Base-by-base conservation (phyloP, 35 echinoderm and acorn worm genomes). In the Ptychodera flava region DNA sequence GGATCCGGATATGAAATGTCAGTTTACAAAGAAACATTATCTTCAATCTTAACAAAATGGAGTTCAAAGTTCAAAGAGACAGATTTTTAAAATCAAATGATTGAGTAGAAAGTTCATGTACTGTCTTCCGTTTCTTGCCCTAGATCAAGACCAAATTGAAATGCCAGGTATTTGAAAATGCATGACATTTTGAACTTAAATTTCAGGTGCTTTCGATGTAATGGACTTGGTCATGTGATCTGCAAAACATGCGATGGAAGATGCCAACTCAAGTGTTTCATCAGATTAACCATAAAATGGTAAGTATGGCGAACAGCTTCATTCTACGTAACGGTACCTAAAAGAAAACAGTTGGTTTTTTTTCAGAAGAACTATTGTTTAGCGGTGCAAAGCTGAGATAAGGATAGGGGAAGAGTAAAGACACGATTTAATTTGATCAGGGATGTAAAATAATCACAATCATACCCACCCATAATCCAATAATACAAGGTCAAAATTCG, bases 201-300 rank as follows among this genome's bases (percentile, higher is more conserved):
- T 29, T 37, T 32, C 45, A 97, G 94, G 33, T 97, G 91, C 86
- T 45, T 79, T 30, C 85, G 77, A 15, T 97, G 95, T 80, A 77
- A 88, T 88, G 95, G 95, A 15, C 95, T 91, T 90, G 95, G 95
- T 31, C 95, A 97, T 45, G 91, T 90, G 27, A 91, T 34, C 31
- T 97, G 95, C 30, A 32, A 78, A 34, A 93, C 89, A 16, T 97
- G 95, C 35, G 64, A 81, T 45, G 95, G 95, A 78, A 76, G 75
- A n/a, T 79, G 78, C 16, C 91, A 85, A 36, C 81, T 97, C 31
- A 97, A 97, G 78, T 91, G 76, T 36, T 97, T 83, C 81, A 97
- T 97, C 78, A 90, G 90, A 77, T 82, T 97, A n/a, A 85, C 89
- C 32, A 78, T 91, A 1, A 86, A 83, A 38, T 97, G 94, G 94